Evolutionary conservation across 2,797 vertebrate species (phyloP).

Genomic region (Lophius americanus): DNA sequence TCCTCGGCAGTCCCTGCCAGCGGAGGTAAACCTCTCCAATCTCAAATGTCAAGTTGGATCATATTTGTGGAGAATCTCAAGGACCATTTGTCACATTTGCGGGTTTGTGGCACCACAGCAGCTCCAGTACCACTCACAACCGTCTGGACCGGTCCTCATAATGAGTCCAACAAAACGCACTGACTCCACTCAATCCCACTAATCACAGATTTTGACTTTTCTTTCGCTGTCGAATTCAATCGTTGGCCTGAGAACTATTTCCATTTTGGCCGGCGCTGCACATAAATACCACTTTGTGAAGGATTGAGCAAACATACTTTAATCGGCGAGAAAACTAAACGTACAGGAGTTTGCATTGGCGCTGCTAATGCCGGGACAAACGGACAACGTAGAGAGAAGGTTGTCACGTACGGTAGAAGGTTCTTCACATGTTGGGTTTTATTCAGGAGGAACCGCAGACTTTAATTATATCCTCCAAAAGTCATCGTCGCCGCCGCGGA

Average conservation of each 20-base stretch:
- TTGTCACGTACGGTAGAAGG: slow-evolving; percentile 18
- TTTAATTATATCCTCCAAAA: no score
- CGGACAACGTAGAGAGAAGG: slow-evolving; percentile 13
- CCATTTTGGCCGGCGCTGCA: slow-evolving; percentile 20
- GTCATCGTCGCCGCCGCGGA: no score
- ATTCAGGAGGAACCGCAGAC: no score
- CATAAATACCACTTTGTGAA: slow-evolving; percentile 46
- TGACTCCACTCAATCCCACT: slow-evolving; percentile 28
- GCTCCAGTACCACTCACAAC: slow-evolving; percentile 47
- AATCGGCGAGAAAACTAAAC: slow-evolving; percentile 59
- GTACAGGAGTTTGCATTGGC: slow-evolving; percentile 44
- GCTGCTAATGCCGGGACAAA: slow-evolving; percentile 26
- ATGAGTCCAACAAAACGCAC: slow-evolving; percentile 50
- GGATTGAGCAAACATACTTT: slow-evolving; percentile 27
- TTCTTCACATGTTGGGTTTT: no score
- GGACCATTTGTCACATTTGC: slow-evolving; percentile 68
- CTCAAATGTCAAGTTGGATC: slow-evolving; percentile 74
- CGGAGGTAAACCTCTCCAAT: slow-evolving; percentile 71
- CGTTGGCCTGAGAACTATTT: slow-evolving; percentile 35
- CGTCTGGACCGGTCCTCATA: slow-evolving; percentile 59
- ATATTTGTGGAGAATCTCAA: slow-evolving; percentile 63
- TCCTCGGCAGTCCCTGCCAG: slow-evolving; percentile 68
- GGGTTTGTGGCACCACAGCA: slow-evolving; percentile 51
- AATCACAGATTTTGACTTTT: slow-evolving; percentile 55
- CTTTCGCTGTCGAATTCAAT: slow-evolving; percentile 54